Base-by-base conservation (phyloP, 2,888 invertebrate species). In the Elysia crispata region DNA sequence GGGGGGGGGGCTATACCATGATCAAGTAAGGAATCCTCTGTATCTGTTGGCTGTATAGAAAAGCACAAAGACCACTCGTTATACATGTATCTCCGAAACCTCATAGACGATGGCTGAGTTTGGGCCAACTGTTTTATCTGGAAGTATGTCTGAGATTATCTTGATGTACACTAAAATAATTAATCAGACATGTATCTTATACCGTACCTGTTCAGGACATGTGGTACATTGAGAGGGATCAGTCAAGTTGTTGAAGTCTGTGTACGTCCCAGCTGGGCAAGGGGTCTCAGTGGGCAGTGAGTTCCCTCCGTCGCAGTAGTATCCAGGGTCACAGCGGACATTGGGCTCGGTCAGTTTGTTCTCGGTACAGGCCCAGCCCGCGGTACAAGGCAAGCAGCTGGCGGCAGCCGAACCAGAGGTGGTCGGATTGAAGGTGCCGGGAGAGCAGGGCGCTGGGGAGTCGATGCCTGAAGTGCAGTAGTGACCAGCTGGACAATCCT, bases 251-350 rank as follows among this genome's bases (percentile, higher is more conserved):
- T 86, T 86, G 79, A 84, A 87, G 85, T 91, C 86, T 11, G 90
- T 91, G 81, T 82, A 91, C 0, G 85, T 87, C 1, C 91, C 91
- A 15, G 90, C 87, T 1, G 91, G 91, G 70, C 91, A 91, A 6
- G 89, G 88, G 83, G 88, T 87, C 64, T 88, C 90, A 13, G 87
- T 89, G 23, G 87, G 87, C 3, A 84, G 82, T 67, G 84, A 82
- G 80, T 90, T 91, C 6, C 89, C 90, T 6, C 88, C 89, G 0
- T 90, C 91, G 80, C 91, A 91, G 85, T 89, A 91, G 83, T 90
- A 89, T 0, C 91, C 91, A 15, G 89, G 88, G 15, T 87, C 86
- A 80, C 91, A 91, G 0, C 88, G 86, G 69, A 86, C 85, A 81
- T 91, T 86, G 6, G 91, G 89, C 67, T 84, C 79, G 1, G 88